These are phyloP conservation scores for Drosophila funebris DNA, from an alignment of 1,140 invertebrate genomes.

Conservation along the genomic window DNA sequence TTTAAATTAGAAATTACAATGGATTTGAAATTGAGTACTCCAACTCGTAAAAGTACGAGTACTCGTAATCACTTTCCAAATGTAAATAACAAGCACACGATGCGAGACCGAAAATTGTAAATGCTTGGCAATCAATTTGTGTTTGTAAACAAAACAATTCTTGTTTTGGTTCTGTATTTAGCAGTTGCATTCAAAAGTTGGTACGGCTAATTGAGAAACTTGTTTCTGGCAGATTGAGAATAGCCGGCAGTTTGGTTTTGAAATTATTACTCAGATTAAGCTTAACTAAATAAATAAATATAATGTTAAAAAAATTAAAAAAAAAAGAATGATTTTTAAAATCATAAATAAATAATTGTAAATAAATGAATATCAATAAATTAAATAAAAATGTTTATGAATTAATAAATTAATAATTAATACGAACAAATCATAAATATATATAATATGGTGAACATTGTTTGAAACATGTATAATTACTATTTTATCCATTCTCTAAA, in stretches of 20 bases:
- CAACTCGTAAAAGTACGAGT: background rate
- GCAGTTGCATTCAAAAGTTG: constrained; percentile 11
- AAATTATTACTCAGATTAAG: background rate
- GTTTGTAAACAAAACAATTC: constrained; percentile 46
- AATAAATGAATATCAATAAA: too few species aligned
- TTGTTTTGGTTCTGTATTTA: constrained; percentile 16
- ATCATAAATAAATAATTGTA: background rate
- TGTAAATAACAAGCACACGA: constrained; percentile 26
- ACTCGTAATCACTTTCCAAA: background rate
- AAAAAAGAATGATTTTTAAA: background rate
- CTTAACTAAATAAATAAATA: background rate
- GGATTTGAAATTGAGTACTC: background rate
- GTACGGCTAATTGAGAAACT: constrained; percentile 18
- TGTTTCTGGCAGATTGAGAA: background rate
- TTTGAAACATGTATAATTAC: too few species aligned
- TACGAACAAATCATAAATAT: too few species aligned
- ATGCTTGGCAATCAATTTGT: constrained; percentile 44
- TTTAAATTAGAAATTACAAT: constrained; percentile 41
- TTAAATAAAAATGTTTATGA: too few species aligned
- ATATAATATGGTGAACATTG: too few species aligned
- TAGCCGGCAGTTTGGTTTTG: too few species aligned
- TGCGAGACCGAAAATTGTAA: constrained; percentile 21
- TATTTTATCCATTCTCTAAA: too few species aligned
- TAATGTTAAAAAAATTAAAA: background rate
- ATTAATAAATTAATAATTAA: too few species aligned